Evolutionary conservation across 2,888 invertebrate species (phyloP), one percentile per base, ranked within the genome.

Genomic region (Hyppa rectilinea): DNA sequence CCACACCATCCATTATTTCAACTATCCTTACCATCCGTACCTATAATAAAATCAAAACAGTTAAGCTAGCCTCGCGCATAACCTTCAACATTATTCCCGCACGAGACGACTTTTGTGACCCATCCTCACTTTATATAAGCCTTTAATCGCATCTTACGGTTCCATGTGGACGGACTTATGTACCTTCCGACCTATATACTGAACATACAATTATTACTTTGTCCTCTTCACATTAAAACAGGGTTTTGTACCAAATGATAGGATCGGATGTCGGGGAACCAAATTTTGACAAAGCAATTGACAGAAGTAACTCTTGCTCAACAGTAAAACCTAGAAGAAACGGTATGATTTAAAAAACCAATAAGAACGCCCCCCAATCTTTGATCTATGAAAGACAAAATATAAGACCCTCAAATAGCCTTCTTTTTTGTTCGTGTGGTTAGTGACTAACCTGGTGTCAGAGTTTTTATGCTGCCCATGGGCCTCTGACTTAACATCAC

Each of bases 51-150:
- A 78, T 73, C 63, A 31, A 63, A 72, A 72, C 62, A 47, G 43
- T 69, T 38, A 40, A 56, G 76, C 20, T 50, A 58, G 52, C 55
- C 49, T 36, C 17, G 12, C 45, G 20, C 23, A 77, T 77, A 73
- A 76, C 70, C 40, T 70, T 61, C 34, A 65, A 60, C 61, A 75
- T 79, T 74, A 76, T 65, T 66, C 40, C 14, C 31, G 34, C 56
- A 73, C 40, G 31, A 23, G 34, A 53, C 47, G 53, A 71, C 77
- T 73, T 61, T 61, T 72, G 79, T 50, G 60, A 80, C 60, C 78
- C 71, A 55, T 62, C 59, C n/a, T n/a, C 50, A 75, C 62, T 80
- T 68, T 50, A 63, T 80, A 63, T 77, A 80, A 80, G 68, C 76
- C 49, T 68, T 80, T 80, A 76, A 77, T 77, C 76, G 49, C 49